A percentile compares a stretch with the other conserved stretches of the same genome.
These are phyloP conservation scores for Cyaniris semiargus DNA, from an alignment of 2,888 invertebrate species.

Conservation along the genomic window DNA sequence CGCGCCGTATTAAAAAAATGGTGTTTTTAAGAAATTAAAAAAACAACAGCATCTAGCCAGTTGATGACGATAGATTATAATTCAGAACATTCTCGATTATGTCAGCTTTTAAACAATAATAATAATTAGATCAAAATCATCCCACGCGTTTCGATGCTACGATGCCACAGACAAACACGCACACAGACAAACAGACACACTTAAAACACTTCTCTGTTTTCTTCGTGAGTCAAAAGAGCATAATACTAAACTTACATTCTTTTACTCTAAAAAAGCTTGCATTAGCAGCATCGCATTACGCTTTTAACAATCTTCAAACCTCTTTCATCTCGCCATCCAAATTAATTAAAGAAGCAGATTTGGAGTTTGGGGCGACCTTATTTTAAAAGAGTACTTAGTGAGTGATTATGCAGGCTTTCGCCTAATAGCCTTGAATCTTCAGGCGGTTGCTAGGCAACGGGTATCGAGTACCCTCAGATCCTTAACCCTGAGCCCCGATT, in stretches of 20 bases:
- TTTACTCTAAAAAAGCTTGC: neutral
- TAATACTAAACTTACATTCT: neutral
- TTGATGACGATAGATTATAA: too few relatives aligned
- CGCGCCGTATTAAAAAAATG: too few relatives aligned
- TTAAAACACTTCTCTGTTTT: neutral
- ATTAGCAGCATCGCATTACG: neutral
- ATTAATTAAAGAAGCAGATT: constrained; percentile 34
- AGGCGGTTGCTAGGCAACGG: constrained; percentile 32
- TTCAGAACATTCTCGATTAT: too few relatives aligned
- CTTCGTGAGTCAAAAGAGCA: neutral
- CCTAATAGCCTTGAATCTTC: constrained; percentile 41
- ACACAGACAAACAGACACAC: neutral
- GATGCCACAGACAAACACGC: neutral
- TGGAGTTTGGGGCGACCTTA: constrained; percentile 41
- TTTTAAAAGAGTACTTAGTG: constrained; percentile 42
- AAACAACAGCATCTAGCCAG: too few relatives aligned
- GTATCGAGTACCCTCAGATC: constrained; percentile 38
- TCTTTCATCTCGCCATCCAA: neutral
- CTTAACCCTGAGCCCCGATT: constrained; percentile 16
- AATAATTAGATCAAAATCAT: neutral
- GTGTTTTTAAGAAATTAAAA: too few relatives aligned
- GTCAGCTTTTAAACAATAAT: too few relatives aligned
- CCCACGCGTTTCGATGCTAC: neutral
- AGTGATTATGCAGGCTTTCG: constrained; percentile 43
- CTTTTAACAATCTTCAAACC: neutral